Percentiles rank a stretch among this genome's conserved stretches.
Evolutionary conservation across 2,888 invertebrate species (phyloP).

Genomic region (Acleris cristana): DNA sequence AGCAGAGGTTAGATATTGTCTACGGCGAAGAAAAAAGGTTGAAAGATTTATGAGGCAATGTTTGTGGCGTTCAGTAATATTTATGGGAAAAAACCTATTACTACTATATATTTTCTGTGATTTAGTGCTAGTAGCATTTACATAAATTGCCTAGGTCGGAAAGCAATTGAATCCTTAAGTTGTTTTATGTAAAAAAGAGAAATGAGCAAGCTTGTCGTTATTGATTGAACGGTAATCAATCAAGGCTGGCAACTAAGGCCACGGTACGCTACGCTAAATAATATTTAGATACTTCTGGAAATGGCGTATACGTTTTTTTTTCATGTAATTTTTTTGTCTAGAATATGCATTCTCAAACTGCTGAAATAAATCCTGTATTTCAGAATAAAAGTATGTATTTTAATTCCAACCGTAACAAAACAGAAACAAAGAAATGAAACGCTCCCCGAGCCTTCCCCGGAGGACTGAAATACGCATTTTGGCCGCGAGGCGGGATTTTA

Average conservation of each 20-base stretch:
- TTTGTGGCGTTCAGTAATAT: constrained; percentile 33
- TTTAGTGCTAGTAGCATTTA: constrained; percentile 16
- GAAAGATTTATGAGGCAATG: constrained; percentile 31
- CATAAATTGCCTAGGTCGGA: constrained; percentile 8
- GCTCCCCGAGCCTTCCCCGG: constrained; percentile 15
- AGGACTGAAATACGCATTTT: constrained; percentile 14
- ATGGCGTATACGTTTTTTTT: too few species aligned
- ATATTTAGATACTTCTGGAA: too few species aligned
- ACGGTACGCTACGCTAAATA: too few species aligned
- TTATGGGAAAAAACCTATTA: constrained; percentile 29
- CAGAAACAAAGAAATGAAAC: constrained; percentile 27
- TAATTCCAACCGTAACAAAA: constrained; percentile 6
- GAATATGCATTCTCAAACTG: too few species aligned
- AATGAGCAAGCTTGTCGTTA: too few species aligned
- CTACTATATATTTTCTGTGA: constrained; percentile 16
- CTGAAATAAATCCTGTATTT: constrained; percentile 11
- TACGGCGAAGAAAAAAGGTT: constrained; percentile 28
- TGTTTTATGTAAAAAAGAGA: not conserved
- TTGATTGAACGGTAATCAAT: too few species aligned
- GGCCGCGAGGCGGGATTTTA: constrained; percentile 4
- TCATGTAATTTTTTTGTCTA: too few species aligned
- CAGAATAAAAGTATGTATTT: constrained; percentile 16
- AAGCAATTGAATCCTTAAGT: not conserved
- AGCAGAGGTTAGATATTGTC: constrained; percentile 27
- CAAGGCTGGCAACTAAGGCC: too few species aligned